Evolutionary conservation across 2,113 vertebrate species (phyloP).

Genomic region (Zootoca vivipara): DNA sequence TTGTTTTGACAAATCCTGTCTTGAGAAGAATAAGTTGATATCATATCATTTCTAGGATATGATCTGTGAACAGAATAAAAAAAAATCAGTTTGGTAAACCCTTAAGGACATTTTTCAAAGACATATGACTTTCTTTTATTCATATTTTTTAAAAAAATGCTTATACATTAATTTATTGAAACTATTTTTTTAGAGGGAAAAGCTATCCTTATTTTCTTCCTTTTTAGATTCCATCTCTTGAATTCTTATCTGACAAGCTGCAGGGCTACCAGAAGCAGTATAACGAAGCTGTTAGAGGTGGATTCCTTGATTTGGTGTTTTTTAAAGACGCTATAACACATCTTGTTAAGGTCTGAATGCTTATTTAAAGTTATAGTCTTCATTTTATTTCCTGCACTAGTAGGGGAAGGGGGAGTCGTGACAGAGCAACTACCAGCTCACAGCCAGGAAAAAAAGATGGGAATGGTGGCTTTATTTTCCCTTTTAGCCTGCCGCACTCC

Average conservation of each 20-base stretch:
- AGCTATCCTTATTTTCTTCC: neutral
- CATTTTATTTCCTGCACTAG: neutral
- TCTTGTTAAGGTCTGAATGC: conserved; percentile 76
- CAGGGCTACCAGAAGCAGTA: conserved; percentile 75
- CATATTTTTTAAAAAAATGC: neutral
- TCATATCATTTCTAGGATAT: neutral
- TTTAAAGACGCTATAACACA: conserved; percentile 84
- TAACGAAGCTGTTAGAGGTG: conserved; percentile 78
- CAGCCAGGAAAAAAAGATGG: too few species aligned
- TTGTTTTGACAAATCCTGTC: neutral
- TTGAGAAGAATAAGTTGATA: neutral
- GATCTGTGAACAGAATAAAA: neutral
- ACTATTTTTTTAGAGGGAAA: neutral
- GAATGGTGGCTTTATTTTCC: too few species aligned
- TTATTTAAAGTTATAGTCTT: neutral
- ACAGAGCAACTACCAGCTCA: too few species aligned
- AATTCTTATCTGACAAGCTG: conserved; percentile 74
- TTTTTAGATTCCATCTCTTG: conserved; percentile 72
- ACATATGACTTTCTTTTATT: neutral
- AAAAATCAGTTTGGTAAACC: neutral
- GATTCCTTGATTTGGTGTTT: conserved; percentile 80
- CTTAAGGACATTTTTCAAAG: neutral
- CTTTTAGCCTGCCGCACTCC: too few species aligned
- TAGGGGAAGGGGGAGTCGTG: too few species aligned
- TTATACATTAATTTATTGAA: neutral